phyloP scores from a whole-genome alignment of 2,888 invertebrate genomes.

The Phyto melanocephala region DNA sequence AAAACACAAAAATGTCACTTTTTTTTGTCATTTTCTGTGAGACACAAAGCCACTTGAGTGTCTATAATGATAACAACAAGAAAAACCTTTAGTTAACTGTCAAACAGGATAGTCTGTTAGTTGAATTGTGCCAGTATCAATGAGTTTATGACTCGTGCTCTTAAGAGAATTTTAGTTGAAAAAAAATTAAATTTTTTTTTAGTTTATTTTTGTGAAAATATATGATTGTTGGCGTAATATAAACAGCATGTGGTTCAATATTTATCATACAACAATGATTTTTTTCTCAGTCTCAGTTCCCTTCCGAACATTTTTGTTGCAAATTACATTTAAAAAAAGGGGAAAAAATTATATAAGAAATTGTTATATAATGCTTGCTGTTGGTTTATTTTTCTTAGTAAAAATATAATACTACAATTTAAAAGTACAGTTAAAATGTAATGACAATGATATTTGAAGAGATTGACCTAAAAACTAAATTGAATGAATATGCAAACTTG shows the following conservation, averaged over 20 bases:
- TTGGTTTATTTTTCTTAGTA: too few relatives aligned
- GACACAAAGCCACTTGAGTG: constrained; percentile 37
- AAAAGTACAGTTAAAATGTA: too few relatives aligned
- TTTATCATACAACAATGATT: constrained; percentile 10
- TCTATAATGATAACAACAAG: background rate
- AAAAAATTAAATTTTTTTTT: background rate
- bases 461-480: background rate
- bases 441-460: background rate
- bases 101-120: background rate
- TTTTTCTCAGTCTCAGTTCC: background rate
- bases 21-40: background rate
- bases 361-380: background rate
- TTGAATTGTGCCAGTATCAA: background rate
- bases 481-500: background rate
- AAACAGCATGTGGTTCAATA: constrained; percentile 21
- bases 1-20: constrained; percentile 15
- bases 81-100: background rate
- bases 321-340: background rate
- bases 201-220: background rate
- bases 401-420: too few relatives aligned
- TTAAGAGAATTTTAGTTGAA: background rate
- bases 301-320: constrained; percentile 5
- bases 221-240: constrained; percentile 31
- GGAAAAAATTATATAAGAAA: background rate
- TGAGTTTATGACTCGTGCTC: constrained; percentile 24